phyloP scores from a whole-genome alignment of 2,888 invertebrate species.

The Trichogramma evanescens region DNA sequence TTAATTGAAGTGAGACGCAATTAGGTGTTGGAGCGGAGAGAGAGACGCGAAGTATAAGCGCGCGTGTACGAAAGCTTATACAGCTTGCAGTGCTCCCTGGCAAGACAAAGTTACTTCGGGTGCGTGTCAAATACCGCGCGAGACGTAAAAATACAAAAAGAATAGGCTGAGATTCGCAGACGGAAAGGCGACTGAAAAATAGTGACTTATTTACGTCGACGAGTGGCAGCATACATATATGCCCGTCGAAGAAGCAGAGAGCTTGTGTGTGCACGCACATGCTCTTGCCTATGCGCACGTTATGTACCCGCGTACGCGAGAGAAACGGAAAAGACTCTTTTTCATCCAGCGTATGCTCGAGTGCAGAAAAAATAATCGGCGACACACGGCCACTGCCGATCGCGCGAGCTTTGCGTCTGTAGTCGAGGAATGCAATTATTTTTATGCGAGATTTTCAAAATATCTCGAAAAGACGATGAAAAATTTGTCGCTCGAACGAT shows the following conservation, averaged over 20 bases:
- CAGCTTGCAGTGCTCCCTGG: neutral
- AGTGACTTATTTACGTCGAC: constrained; percentile 17
- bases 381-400: too few species aligned
- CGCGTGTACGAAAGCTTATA: too few species aligned
- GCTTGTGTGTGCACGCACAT: neutral
- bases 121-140: neutral
- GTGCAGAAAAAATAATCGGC: neutral
- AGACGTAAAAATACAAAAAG: constrained; percentile 30
- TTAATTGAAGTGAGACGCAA: too few species aligned
- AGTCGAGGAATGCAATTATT: too few species aligned
- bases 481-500: too few species aligned
- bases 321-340: neutral
- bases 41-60: neutral
- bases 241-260: constrained; percentile 2
- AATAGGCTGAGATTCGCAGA: constrained; percentile 15
- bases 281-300: neutral
- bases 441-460: too few species aligned
- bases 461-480: too few species aligned
- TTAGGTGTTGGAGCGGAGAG: too few species aligned
- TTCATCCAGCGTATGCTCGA: neutral
- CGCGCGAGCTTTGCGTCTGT: too few species aligned
- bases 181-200: constrained; percentile 16
- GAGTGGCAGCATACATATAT: neutral
- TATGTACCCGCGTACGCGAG: too few species aligned
- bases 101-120: constrained; percentile 20